A percentile compares a stretch with the other conserved stretches of the same genome.
phyloP scores from a whole-genome alignment of 2,888 invertebrate genomes.

The Zaprionus lineosus region DNA sequence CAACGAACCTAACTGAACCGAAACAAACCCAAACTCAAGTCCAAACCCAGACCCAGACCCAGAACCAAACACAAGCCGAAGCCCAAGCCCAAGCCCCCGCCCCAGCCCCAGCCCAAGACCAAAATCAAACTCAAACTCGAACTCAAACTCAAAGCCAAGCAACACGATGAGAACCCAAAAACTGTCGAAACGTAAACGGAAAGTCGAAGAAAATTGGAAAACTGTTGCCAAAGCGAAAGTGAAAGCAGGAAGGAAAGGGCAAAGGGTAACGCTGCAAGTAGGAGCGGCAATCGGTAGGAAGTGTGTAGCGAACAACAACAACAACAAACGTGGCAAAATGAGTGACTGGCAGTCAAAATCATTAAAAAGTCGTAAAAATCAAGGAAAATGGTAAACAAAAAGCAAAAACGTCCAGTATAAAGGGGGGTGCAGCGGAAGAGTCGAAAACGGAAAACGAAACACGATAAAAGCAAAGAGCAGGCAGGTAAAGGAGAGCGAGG shows the following conservation, averaged over 20 bases:
- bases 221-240: constrained; percentile 45
- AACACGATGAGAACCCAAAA: constrained; percentile 40
- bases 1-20: constrained; percentile 7
- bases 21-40: constrained; percentile 26
- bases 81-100: constrained; percentile 10
- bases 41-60: constrained; percentile 33
- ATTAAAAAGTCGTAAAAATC: constrained; percentile 79
- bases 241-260: constrained; percentile 21
- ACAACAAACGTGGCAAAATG: constrained; percentile 64
- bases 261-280: constrained; percentile 8
- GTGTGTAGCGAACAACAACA: constrained; percentile 3
- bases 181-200: constrained; percentile 66
- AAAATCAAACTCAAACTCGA: constrained; percentile 21
- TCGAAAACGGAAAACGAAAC: constrained; percentile 1
- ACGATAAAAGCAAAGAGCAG: constrained; percentile 3
- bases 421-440: neutral
- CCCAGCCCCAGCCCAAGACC: constrained; percentile 7
- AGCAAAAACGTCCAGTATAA: constrained; percentile 18
- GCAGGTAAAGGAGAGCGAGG: neutral
- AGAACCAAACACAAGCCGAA: constrained; percentile 14
- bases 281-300: neutral
- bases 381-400: constrained; percentile 67
- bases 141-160: constrained; percentile 5
- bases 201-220: constrained; percentile 73
- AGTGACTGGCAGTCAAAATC: constrained; percentile 78